phyloP scores from a whole-genome alignment of 2,113 vertebrate species.

The Odontophorus gujanensis region DNA sequence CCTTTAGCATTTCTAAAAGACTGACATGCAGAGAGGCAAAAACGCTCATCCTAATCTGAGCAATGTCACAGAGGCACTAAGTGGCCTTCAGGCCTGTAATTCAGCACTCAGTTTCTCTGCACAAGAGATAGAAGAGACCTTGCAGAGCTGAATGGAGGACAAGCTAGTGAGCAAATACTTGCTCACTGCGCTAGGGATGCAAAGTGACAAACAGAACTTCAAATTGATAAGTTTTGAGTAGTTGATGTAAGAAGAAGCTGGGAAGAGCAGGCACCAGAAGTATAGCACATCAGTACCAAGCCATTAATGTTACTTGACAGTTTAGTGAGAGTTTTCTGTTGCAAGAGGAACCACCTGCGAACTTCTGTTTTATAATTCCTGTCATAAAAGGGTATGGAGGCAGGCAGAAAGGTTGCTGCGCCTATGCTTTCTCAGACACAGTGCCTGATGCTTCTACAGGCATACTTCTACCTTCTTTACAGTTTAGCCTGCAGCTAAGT shows the following conservation, averaged over 20 bases:
- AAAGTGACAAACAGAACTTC: not conserved
- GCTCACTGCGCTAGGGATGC: not conserved
- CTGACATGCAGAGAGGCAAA: not conserved
- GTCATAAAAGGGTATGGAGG: rapidly evolving
- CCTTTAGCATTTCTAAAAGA: not conserved
- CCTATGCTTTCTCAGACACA: not conserved
- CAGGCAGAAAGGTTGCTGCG: not conserved
- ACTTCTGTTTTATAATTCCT: not conserved
- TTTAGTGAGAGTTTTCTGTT: not conserved
- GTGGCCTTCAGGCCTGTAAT: not conserved
- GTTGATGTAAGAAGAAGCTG: not conserved
- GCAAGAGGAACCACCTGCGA: not conserved
- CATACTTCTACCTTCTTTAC: not conserved
- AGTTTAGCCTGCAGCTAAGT: rapidly evolving
- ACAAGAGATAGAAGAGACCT: not conserved
- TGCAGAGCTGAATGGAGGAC: not conserved
- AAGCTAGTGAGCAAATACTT: conserved; percentile 13
- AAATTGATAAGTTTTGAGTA: not conserved
- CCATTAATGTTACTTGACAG: not conserved
- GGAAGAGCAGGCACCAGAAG: not conserved
- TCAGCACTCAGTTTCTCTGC: not conserved
- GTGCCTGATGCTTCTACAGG: not conserved
- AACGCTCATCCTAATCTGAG: not conserved
- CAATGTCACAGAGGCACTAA: not conserved
- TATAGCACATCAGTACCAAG: not conserved